Conservation (phyloP, 2,113 vertebrate species). For the Herpetotheres cachinnans region DNA sequence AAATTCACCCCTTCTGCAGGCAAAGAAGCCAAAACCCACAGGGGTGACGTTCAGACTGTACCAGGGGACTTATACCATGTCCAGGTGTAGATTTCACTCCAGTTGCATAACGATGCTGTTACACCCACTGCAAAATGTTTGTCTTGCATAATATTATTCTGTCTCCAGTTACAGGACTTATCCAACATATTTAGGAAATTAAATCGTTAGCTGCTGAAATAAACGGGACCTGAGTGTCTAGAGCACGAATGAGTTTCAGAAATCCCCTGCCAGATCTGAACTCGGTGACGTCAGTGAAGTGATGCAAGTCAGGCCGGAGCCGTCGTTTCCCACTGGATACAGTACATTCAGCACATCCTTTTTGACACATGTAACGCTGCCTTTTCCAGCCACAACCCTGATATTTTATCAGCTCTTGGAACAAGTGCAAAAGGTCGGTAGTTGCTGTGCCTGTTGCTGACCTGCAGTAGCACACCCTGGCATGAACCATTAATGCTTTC, state of each 20-base stretch:
- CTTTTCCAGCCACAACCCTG: not conserved
- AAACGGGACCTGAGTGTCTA: not conserved
- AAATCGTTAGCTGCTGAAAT: fast-evolving
- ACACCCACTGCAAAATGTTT: not conserved
- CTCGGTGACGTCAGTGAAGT: fast-evolving
- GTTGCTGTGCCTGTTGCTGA: no score
- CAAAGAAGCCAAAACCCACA: fast-evolving
- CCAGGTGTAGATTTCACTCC: not conserved
- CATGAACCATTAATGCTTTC: fast-evolving
- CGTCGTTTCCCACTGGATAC: fast-evolving
- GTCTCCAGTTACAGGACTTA: not conserved
- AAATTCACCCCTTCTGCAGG: not conserved
- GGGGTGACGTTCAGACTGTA: fast-evolving
- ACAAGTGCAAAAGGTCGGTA: fast-evolving
- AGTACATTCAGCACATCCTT: not conserved
- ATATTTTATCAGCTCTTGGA: not conserved
- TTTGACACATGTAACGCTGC: fast-evolving
- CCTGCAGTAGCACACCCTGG: not conserved
- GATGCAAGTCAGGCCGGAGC: not conserved
- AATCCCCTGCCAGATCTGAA: not conserved
- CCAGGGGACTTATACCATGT: fast-evolving
- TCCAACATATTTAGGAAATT: not conserved
- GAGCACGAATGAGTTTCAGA: not conserved
- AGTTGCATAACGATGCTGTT: fast-evolving
- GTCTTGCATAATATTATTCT: not conserved